Percentiles rank a stretch among this genome's conserved stretches.
Evolutionary conservation across 2,888 invertebrate genomes (phyloP).

Genomic region (Hesperia comma): DNA sequence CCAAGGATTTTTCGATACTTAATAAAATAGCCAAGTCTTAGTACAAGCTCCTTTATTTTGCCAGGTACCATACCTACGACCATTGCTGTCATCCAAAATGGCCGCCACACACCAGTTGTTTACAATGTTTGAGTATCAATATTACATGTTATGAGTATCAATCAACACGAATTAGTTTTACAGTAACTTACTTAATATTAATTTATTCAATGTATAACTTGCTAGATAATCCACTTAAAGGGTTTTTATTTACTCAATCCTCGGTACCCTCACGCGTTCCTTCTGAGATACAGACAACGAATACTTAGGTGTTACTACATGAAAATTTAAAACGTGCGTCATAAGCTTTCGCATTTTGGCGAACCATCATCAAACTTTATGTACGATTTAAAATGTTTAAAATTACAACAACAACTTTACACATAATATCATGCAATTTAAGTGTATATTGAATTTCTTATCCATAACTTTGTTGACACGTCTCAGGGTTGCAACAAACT

Average conservation of each 20-base stretch:
- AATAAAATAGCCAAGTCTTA: slow-evolving; percentile 41
- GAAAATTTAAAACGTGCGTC: slow-evolving; percentile 69
- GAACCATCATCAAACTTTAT: slow-evolving; percentile 51
- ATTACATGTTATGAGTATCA: slow-evolving; percentile 26
- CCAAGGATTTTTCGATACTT: background rate
- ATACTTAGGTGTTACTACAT: slow-evolving; percentile 58
- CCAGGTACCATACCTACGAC: slow-evolving; percentile 57
- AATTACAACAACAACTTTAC: slow-evolving; percentile 51
- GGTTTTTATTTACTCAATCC: slow-evolving; percentile 4
- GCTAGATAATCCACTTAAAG: background rate
- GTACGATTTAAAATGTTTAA: slow-evolving; percentile 43
- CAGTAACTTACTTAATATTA: slow-evolving; percentile 23
- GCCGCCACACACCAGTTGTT: slow-evolving; percentile 26
- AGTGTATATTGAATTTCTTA: slow-evolving; percentile 48
- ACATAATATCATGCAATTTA: slow-evolving; percentile 51
- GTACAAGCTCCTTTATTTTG: slow-evolving; percentile 81
- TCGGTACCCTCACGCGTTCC: slow-evolving; percentile 30
- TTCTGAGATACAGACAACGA: slow-evolving; percentile 56
- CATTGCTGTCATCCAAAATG: slow-evolving; percentile 26
- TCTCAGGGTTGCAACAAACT: slow-evolving; percentile 60
- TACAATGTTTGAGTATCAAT: slow-evolving; percentile 31
- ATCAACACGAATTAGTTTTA: slow-evolving; percentile 20
- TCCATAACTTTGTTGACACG: slow-evolving; percentile 52
- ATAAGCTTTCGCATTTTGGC: slow-evolving; percentile 63
- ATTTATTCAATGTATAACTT: background rate